phyloP scores from a whole-genome alignment of 2,113 vertebrate genomes.

The Galeopterus variegatus region DNA sequence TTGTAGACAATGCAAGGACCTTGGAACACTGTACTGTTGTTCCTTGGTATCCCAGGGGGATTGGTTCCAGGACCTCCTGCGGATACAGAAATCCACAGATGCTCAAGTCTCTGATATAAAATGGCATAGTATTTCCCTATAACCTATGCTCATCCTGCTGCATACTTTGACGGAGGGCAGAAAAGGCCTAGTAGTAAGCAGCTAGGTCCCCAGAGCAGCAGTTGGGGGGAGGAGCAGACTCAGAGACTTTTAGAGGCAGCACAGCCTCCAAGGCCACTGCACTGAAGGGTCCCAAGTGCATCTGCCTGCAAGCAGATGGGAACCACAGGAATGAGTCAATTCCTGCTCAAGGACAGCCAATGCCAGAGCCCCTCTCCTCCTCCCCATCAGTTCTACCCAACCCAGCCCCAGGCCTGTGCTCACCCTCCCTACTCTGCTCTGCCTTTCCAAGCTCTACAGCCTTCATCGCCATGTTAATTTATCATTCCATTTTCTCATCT shows the following conservation, averaged over 20 bases:
- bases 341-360: background rate
- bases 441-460: background rate
- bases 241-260: background rate
- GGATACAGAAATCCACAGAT: too few species aligned
- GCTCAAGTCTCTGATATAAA: too few species aligned
- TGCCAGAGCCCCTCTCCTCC: background rate
- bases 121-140: too few species aligned
- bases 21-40: background rate
- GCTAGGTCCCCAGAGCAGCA: background rate
- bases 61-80: too few species aligned
- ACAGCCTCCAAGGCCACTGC: background rate
- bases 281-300: background rate
- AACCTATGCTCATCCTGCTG: too few species aligned
- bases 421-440: background rate
- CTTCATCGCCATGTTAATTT: background rate
- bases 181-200: background rate
- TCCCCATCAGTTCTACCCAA: background rate
- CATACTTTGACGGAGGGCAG: too few species aligned
- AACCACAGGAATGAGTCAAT: background rate
- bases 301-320: background rate
- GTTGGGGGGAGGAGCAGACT: background rate
- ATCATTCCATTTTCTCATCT: background rate
- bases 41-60: too few species aligned
- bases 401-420: background rate
- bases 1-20: background rate